These are phyloP conservation scores for Molossus alvarezi DNA, from an alignment of 2,797 vertebrate genomes.

Conservation along the genomic window DNA sequence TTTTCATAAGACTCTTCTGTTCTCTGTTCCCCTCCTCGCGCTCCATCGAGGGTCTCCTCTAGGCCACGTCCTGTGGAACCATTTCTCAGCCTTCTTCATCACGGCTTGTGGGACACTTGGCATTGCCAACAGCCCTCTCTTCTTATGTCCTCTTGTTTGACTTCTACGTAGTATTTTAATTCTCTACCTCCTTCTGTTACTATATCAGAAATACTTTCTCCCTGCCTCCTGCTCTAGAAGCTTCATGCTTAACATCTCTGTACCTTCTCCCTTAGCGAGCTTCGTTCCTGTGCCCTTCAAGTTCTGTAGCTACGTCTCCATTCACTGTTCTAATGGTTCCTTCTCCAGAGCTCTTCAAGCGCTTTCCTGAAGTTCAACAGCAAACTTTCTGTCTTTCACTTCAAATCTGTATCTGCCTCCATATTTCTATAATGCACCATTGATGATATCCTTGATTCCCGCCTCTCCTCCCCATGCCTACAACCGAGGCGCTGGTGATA, in stretches of 20 bases:
- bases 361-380: not conserved
- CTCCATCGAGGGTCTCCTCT: not conserved
- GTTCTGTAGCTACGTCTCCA: not conserved
- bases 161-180: not conserved
- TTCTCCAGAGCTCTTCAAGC: not conserved
- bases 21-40: not conserved
- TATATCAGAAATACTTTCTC: not conserved
- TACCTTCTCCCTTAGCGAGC: not conserved
- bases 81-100: not conserved
- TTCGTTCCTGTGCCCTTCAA: not conserved
- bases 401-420: not conserved
- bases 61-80: not conserved
- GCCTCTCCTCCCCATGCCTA: not conserved
- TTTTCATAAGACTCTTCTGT: not conserved
- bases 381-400: not conserved
- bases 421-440: not conserved
- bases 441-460: not conserved
- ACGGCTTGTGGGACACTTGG: not conserved
- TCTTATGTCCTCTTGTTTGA: not conserved
- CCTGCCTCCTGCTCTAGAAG: not conserved
- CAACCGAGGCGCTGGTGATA: not conserved
- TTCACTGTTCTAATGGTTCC: not conserved
- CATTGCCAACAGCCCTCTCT: not conserved
- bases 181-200: not conserved
- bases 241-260: not conserved